These are phyloP conservation scores for Channa maculata DNA, from an alignment of 2,113 vertebrate genomes.

Conservation along the genomic window DNA sequence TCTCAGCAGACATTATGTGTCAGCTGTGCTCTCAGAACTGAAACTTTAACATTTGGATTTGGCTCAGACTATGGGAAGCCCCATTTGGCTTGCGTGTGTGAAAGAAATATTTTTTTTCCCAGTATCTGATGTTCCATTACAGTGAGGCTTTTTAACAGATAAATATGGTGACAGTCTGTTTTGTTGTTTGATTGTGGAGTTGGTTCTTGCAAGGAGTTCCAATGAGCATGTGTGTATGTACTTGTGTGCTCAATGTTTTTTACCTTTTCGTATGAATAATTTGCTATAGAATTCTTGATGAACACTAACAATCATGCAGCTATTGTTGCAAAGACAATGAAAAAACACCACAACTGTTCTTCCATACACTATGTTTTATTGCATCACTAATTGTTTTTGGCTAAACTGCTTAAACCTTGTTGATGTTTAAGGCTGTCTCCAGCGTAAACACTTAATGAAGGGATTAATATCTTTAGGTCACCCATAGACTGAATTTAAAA, in stretches of 20 bases:
- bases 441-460: not conserved
- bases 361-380: not conserved
- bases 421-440: not conserved
- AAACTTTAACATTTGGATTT: constrained; percentile 7
- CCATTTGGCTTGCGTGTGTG: constrained; percentile 8
- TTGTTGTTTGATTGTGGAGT: not conserved
- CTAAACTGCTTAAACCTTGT: no score
- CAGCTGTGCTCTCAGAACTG: constrained; percentile 28
- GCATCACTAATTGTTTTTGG: not conserved
- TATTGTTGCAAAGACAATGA: not conserved
- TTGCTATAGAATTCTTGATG: not conserved
- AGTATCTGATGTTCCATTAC: not conserved
- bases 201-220: not conserved
- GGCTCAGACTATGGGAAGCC: constrained; percentile 14
- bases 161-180: constrained; percentile 13
- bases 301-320: not conserved
- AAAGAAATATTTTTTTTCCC: not conserved
- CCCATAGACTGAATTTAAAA: not conserved
- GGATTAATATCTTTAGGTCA: not conserved
- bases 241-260: not conserved
- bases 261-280: not conserved
- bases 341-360: not conserved
- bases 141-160: constrained; percentile 9
- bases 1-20: constrained; percentile 29
- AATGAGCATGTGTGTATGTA: not conserved